Base-by-base conservation (phyloP, 37 sponge, comb jelly and placozoan genomes). In the Beroe forskalii region DNA sequence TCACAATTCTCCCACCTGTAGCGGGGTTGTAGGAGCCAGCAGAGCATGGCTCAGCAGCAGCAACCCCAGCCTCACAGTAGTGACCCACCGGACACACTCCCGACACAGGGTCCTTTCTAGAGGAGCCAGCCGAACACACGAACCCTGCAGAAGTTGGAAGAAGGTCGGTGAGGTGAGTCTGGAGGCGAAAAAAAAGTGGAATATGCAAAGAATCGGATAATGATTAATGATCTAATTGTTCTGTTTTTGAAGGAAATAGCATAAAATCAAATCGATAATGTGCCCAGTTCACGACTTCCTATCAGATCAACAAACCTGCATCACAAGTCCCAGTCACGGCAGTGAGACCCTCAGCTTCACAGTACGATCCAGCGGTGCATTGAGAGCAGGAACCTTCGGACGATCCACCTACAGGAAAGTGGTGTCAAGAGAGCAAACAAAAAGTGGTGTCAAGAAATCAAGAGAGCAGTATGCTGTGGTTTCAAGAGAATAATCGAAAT, bases 21-120 rank as follows among this genome's bases (percentile, higher is more conserved):
- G 67, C 90, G 22, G 41, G n/a, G 90, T 62, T 90, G 67, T 90
- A 90, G 14, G 90, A 40, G 2, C 90, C 90, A 62, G 64, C 64
- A 3, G 41, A n/a, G 32, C 90, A 90, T 22, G n/a, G 38, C 31
- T 32, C 44, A 9, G 62, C 48, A 62, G 41, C n/a, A 62, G 41
- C 9, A 1, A 64, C n/a, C 40, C 90, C 90, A 39, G 66, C 67
- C 8, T 22, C 23, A 32, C 90, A 90, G 67, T 90, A 90, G 67
- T 90, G 90, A 23, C 90, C 90, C 25, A 8, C 67, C 19, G 90
- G 62, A 90, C 90, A 90, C 30, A 44, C 1, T 23, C 86, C 86
- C n/a, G 28, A 43, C 1, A 48, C 38, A 17, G 92, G 92, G 43
- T 90, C 86, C 1, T 48, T 1, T 55, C 90, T 22, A 22, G 60